phyloP scores from a whole-genome alignment of 2,113 vertebrate species.

The Microcebus griseorufus region DNA sequence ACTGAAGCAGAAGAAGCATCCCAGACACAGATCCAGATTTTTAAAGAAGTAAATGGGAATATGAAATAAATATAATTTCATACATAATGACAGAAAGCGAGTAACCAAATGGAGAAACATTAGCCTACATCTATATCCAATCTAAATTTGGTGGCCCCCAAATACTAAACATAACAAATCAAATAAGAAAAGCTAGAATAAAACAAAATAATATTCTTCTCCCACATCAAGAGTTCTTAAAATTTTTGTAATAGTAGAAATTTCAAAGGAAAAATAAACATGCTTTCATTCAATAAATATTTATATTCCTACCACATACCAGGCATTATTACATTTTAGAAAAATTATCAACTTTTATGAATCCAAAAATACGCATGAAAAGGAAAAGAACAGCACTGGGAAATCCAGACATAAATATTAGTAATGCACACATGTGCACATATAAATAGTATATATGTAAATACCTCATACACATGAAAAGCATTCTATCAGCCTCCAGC shows the following conservation, averaged over 20 bases:
- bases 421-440: not conserved
- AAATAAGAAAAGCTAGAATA: not conserved
- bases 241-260: not conserved
- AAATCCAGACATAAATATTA: not conserved
- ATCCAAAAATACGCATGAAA: not conserved
- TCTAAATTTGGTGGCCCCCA: not conserved
- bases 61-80: not conserved
- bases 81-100: not conserved
- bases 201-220: not conserved
- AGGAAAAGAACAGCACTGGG: not conserved
- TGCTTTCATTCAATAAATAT: not conserved
- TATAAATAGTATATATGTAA: not conserved
- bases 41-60: not conserved
- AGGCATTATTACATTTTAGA: constrained; percentile 11
- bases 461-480: not conserved
- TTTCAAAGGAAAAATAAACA: constrained; percentile 50
- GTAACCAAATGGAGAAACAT: constrained; percentile 16
- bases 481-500: not conserved
- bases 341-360: constrained; percentile 28
- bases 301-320: not conserved
- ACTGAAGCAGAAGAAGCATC: not conserved
- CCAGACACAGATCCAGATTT: not conserved
- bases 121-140: not conserved
- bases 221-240: not conserved
- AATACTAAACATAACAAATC: not conserved